These are phyloP conservation scores for Xiphophorus hellerii DNA, from an alignment of 2,113 vertebrate genomes.

Conservation along the genomic window DNA sequence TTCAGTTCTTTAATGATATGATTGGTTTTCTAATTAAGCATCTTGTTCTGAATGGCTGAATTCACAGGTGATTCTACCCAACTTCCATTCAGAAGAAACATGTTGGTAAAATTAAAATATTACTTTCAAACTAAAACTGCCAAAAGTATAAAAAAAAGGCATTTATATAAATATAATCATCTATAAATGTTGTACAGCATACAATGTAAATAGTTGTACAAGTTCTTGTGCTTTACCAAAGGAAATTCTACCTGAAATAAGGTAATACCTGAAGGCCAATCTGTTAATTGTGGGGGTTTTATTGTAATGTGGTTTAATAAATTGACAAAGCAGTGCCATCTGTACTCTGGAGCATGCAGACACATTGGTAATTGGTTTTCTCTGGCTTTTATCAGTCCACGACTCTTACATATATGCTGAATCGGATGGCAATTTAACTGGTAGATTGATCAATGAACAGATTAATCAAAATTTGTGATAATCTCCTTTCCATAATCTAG, in stretches of 20 bases:
- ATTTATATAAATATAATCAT: background rate
- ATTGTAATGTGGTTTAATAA: constrained; percentile 18
- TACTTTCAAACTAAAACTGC: background rate
- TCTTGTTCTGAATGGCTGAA: too few species aligned
- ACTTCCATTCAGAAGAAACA: background rate
- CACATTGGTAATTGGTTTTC: background rate
- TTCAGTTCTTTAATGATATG: background rate
- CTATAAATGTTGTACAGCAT: background rate
- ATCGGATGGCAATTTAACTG: background rate
- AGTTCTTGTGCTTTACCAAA: background rate
- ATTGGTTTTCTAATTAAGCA: too few species aligned
- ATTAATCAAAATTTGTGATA: background rate
- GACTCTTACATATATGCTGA: background rate
- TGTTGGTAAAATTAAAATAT: background rate
- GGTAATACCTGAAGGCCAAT: background rate
- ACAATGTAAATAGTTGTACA: background rate
- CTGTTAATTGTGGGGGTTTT: constrained; percentile 22
- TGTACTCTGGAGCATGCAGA: background rate
- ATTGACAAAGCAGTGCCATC: constrained; percentile 27
- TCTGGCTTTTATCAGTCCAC: constrained; percentile 3
- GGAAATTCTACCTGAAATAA: background rate
- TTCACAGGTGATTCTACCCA: too few species aligned
- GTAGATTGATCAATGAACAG: background rate
- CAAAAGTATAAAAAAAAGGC: too few species aligned
- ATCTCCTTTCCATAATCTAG: background rate